phyloP scores from a whole-genome alignment of 2,888 invertebrate genomes.

The Gortyna flavago region DNA sequence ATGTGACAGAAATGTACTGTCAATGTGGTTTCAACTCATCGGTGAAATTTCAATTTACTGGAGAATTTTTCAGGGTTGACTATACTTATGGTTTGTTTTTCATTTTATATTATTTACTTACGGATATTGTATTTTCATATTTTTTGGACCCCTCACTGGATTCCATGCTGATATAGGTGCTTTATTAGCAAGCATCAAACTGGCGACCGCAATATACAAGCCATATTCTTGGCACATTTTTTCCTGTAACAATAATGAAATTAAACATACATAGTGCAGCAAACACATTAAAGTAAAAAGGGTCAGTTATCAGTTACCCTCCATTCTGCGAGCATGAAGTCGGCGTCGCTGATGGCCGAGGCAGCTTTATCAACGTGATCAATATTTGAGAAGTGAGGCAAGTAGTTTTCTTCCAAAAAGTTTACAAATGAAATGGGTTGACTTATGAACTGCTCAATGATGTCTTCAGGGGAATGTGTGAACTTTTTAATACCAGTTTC shows the following conservation, averaged over 20 bases:
- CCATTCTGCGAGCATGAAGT: constrained; percentile 92
- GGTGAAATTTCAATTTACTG: neutral
- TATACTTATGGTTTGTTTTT: neutral
- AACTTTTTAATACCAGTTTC: constrained; percentile 83
- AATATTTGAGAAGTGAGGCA: constrained; percentile 92
- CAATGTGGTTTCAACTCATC: neutral
- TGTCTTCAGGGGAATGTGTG: constrained; percentile 91
- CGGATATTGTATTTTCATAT: constrained; percentile 85
- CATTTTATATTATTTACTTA: constrained; percentile 70
- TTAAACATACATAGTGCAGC: neutral
- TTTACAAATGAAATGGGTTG: constrained; percentile 92
- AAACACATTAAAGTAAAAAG: constrained; percentile 10
- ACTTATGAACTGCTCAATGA: constrained; percentile 92
- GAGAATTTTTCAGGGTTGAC: neutral
- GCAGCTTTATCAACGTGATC: constrained; percentile 91
- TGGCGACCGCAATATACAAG: constrained; percentile 91
- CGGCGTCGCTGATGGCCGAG: constrained; percentile 92
- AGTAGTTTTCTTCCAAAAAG: constrained; percentile 94
- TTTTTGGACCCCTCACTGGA: constrained; percentile 91
- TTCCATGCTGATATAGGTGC: constrained; percentile 93
- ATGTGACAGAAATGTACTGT: neutral
- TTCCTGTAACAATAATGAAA: constrained; percentile 75
- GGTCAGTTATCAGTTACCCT: constrained; percentile 84
- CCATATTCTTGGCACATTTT: constrained; percentile 90
- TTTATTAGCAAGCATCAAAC: constrained; percentile 93